Base-by-base conservation (phyloP, 2,888 invertebrate species). In the Spilarctia lutea region DNA sequence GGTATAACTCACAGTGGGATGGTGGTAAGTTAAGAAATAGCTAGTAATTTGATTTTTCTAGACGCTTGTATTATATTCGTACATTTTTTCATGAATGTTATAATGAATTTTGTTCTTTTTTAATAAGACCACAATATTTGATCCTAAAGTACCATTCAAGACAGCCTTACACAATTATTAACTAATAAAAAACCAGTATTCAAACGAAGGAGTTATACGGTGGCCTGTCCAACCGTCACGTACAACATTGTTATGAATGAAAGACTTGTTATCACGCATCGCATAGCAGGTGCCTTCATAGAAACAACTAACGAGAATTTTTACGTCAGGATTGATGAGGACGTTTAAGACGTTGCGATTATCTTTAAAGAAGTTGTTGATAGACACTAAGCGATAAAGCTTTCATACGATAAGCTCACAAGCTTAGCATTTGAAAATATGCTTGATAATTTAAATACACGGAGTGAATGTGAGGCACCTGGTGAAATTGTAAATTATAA, bases 161-260 rank as follows among this genome's bases (percentile, higher is more conserved):
- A 48, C 80, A 80, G 68, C 69, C 76, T 73, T 81, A 77, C 65
- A 82, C 80, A 80, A 78, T 81, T 81, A 83, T 83, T 80, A 77
- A 68, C 75, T 73, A 85, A 81, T 85, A 85, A 84, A 85, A 85
- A 85, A 85, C 82, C 81, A 78, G 85, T 83, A 80, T 81, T 76
- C 72, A 77, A 81, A 75, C 76, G 70, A 75, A 79, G 73, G 79
- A 80, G 48, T 77, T 75, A 82, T 85, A 84, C 81, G 82, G 75
- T 78, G 72, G 77, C 78, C 81, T 71, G 68, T 20, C 45, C 67
- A 70, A 71, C 71, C 68, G 89, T 92, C 92, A 92, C 91, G 92
- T 92, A 91, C 90, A 75, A 80, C 85, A 69, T 74, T 42, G 91
- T 92, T 92, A 92, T 93, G 93, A 92, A 93, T 93, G 92, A 92